Evolutionary conservation across 2,113 vertebrate species (phyloP), one percentile per base, ranked within the genome.

Genomic region (Potamarius usumacintae): DNA sequence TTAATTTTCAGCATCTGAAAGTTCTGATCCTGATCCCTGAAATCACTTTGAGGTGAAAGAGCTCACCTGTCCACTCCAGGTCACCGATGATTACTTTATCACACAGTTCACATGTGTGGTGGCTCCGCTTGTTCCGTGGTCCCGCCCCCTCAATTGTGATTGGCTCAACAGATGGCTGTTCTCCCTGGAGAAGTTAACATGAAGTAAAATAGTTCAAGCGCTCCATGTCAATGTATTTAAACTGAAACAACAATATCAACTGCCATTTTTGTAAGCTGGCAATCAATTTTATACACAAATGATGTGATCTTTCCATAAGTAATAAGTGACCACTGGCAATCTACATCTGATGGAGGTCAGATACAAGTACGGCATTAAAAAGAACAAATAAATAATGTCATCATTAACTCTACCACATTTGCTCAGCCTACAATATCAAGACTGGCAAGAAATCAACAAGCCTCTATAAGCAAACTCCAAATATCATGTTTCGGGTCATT

Each of bases 1-100:
- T 25, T n/a, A 6, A 12, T 77, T n/a, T 77, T 77, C 10, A 52
- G n/a, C 48, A 52, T 77, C 74, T 8, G 11, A 74, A 42, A 4
- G 30, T 18, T 72, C 7, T 50, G 42, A 77, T 77, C 74, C 4
- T 80, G 34, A 42, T 42, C 2, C 1, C 7, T 60, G 8, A 9
- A 42, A 9, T 30, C n/a, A 7, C 8, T 34, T 2, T 8, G 57
- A 81, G 17, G 18, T 58, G 77, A 34, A 6, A 50, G 18, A n/a
- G 86, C 94, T 94, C 89, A 99, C 98, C 98, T 94, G 95, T 94
- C 98, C 98, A 99, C 92, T 99, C 97, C 78, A 96, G 93, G 92
- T 99, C 98, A 9, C 98, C 98, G 0, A 99, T 96, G 94, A 99
- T 98, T 84, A 99, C 89, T 62, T 96, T 96, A 90, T 94, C 90